These are phyloP conservation scores for Maniola jurtina DNA, from an alignment of 1,140 invertebrate genomes.

Conservation along the genomic window DNA sequence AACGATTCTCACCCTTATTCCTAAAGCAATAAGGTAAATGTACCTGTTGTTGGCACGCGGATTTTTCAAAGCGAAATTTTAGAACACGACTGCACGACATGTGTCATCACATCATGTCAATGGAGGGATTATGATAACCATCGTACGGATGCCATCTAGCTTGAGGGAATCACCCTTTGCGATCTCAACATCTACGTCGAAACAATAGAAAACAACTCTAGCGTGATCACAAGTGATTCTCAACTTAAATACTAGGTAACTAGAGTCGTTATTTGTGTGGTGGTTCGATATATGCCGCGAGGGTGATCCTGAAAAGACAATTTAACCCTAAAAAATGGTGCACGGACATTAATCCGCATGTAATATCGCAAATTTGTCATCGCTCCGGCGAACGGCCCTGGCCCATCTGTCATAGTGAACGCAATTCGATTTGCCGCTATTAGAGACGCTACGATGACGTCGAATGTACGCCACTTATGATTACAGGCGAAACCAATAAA, in stretches of 20 bases:
- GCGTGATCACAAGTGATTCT: slow-evolving; percentile 20
- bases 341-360: slow-evolving; percentile 76
- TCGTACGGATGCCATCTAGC: slow-evolving; percentile 74
- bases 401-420: slow-evolving; percentile 67
- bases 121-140: slow-evolving; percentile 78
- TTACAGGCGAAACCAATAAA: slow-evolving; percentile 29
- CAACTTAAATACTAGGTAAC: slow-evolving; percentile 25
- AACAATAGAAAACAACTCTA: slow-evolving; percentile 50
- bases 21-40: slow-evolving; percentile 38
- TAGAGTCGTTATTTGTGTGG: slow-evolving; percentile 31
- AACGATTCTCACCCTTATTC: slow-evolving; percentile 37
- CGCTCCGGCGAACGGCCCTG: slow-evolving; percentile 49
- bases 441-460: slow-evolving; percentile 47
- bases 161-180: slow-evolving; percentile 73
- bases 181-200: slow-evolving; percentile 55
- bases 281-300: slow-evolving; percentile 27
- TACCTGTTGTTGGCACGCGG: slow-evolving; percentile 19
- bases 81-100: slow-evolving; percentile 74
- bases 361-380: slow-evolving; percentile 78
- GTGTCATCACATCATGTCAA: slow-evolving; percentile 79
- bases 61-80: slow-evolving; percentile 69
- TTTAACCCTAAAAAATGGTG: slow-evolving; percentile 78
- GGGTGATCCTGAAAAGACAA: slow-evolving; percentile 75
- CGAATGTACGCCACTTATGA: slow-evolving; percentile 45
- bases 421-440: slow-evolving; percentile 69